Base-by-base conservation (phyloP, 2,888 invertebrate species). In the Hemistola chrysoprasaria region DNA sequence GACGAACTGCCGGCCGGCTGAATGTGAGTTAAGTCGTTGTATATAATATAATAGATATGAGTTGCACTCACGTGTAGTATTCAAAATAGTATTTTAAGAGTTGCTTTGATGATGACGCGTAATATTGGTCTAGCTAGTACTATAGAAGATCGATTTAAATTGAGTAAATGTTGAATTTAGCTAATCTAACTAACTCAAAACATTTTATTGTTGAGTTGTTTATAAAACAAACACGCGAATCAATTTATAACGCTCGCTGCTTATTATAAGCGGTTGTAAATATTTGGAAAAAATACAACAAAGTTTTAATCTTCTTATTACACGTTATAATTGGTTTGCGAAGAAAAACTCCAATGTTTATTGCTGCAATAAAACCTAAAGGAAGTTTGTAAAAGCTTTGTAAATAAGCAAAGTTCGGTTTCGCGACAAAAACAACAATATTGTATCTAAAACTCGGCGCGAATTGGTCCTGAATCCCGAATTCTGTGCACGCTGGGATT, bases 331-430 rank as follows among this genome's bases (percentile, higher is more conserved):
- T 54, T 54, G 51, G 45, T 41, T 51, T 41, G 38, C 40, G 23
- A 51, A 46, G 37, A 41, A 51, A 50, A 46, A 47, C 40, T 33
- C 20, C 35, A 32, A 10, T 45, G 50, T 46, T 53, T 55, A 55
- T 53, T 46, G 47, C 45, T 22, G 26, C 39, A 47, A 47, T 52
- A 53, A 56, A 52, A 53, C 42, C 30, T 43, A 32, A 28, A 38
- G 44, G 44, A 56, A 52, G 55, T 62, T 33, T 51, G 40, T 35
- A 38, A 62, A 60, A 59, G 53, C 56, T 56, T 65, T 55, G 60
- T 61, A 65, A 64, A 66, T 62, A 68, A 63, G 56, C 39, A 56
- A 65, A 67, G 55, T 65, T 62, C 4, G 46, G 24, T 32, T 49
- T 29, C 33, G 40, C 44, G 48, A 47, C 49, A 42, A 37, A 45